Conservation (phyloP, 1,140 invertebrate genomes). For the Epicauta chinensis region DNA sequence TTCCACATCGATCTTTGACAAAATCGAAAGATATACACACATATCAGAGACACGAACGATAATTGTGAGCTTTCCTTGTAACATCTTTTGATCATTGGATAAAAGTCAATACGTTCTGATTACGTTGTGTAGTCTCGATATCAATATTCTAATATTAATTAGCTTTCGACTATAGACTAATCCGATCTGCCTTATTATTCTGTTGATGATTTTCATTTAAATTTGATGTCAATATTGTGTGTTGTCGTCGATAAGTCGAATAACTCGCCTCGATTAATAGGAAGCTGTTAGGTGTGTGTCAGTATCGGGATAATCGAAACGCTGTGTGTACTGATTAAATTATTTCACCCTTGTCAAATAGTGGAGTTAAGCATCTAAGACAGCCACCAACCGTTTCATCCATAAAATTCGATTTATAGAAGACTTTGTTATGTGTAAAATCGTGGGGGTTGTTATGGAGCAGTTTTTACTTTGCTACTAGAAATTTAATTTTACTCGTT, state of each 20-base stretch:
- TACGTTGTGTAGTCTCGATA: too few relatives aligned
- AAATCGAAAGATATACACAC: slow-evolving; percentile 15
- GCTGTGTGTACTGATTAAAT: slow-evolving; percentile 2
- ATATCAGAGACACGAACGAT: slow-evolving; percentile 9
- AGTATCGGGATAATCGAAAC: slow-evolving; percentile 1
- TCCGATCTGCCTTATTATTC: too few relatives aligned
- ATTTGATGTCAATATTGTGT: too few relatives aligned
- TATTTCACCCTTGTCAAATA: slow-evolving; percentile 5
- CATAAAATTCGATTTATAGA: slow-evolving; percentile 4
- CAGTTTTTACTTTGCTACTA: too few relatives aligned
- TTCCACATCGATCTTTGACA: slow-evolving; percentile 11
- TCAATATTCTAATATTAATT: too few relatives aligned
- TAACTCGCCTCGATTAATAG: too few relatives aligned
- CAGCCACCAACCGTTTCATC: neutral
- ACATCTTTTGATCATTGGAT: slow-evolving; percentile 9
- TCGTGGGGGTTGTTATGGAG: too few relatives aligned
- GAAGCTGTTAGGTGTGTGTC: slow-evolving; percentile 1
- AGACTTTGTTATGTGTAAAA: neutral
- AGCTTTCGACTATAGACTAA: too few relatives aligned
- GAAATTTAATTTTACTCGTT: too few relatives aligned
- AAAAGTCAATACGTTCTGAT: too few relatives aligned
- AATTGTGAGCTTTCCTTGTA: slow-evolving; percentile 4
- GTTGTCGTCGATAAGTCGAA: too few relatives aligned
- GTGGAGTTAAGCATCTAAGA: neutral
- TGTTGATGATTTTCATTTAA: too few relatives aligned